These are phyloP conservation scores for Tragelaphus strepsiceros DNA, from an alignment of 2,113 vertebrate species.

Conservation along the genomic window DNA sequence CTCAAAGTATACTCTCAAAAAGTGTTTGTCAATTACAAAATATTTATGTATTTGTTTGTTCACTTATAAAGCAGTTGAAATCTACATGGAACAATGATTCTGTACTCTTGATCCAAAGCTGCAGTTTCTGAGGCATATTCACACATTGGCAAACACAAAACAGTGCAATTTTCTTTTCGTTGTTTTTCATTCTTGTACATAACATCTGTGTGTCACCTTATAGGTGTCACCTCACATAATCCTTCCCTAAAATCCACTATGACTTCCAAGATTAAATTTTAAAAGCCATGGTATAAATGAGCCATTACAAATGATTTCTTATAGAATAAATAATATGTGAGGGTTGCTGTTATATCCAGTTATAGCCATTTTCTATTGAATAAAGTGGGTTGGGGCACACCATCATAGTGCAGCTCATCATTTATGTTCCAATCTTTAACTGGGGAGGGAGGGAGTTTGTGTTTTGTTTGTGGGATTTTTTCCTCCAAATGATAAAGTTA, in stretches of 20 bases:
- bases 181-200: not conserved
- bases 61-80: not conserved
- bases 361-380: not conserved
- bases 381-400: not conserved
- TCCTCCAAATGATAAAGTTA: not conserved
- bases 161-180: not conserved
- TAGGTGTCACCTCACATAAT: rapidly evolving
- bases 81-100: not conserved
- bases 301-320: not conserved
- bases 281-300: not conserved
- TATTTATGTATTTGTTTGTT: not conserved
- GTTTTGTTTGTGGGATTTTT: slow-evolving; percentile 18
- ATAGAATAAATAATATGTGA: not conserved
- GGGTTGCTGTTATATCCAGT: not conserved
- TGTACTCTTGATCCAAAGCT: not conserved
- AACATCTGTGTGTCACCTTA: not conserved
- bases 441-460: not conserved
- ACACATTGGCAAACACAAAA: not conserved
- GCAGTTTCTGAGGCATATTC: not conserved
- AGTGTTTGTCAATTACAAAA: not conserved
- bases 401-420: not conserved
- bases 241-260: not conserved
- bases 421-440: not conserved
- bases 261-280: not conserved
- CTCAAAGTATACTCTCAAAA: not conserved